Evolutionary conservation across 2,113 vertebrate species (phyloP), one percentile per base, ranked within the genome.

Genomic region (Catharus fuscescens): DNA sequence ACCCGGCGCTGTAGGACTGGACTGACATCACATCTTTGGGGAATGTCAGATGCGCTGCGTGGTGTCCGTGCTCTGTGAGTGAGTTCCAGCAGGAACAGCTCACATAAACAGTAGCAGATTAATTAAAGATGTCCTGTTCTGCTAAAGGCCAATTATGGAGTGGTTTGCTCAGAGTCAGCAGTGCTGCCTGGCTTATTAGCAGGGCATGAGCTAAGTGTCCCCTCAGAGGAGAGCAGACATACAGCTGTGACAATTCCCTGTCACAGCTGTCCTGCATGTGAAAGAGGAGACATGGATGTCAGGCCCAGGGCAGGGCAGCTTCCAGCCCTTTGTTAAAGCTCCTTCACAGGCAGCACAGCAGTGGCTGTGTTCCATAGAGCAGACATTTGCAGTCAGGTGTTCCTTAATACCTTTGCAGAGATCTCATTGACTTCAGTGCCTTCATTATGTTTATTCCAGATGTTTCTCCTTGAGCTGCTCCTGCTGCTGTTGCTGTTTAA

Each of bases 91-190:
- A 0, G 78, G 69, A 84, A 32, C 0, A 74, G 80, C 34, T n/a
- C 3, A 10, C 61, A 44, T 14, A 67, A 88, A 71, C 86, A 95
- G 92, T 57, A 74, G 77, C 92, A 92, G 65, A 90, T 89, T 92
- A 89, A 95, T 96, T 95, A 91, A 78, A 92, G 80, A 93, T 86
- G 86, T 86, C 65, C 83, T 69, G 61, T 29, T 29, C 91, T 84
- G 86, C 86, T 71, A 40, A 56, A 84, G 44, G 81, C 64, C 86
- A 67, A n/a, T 93, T 93, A 80, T 29, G 70, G 89, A 92, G 18
- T 1, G 0, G 45, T 38, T 92, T 93, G 53, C 53, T 92, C 18
- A 6, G 48, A 80, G 73, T 74, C 69, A 32, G 0, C 45, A 25
- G 65, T 44, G 57, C 72, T 95, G 77, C 76, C 62, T 84, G 83